Conservation (phyloP, 2,888 invertebrate genomes). For the Rhingia rostrata region DNA sequence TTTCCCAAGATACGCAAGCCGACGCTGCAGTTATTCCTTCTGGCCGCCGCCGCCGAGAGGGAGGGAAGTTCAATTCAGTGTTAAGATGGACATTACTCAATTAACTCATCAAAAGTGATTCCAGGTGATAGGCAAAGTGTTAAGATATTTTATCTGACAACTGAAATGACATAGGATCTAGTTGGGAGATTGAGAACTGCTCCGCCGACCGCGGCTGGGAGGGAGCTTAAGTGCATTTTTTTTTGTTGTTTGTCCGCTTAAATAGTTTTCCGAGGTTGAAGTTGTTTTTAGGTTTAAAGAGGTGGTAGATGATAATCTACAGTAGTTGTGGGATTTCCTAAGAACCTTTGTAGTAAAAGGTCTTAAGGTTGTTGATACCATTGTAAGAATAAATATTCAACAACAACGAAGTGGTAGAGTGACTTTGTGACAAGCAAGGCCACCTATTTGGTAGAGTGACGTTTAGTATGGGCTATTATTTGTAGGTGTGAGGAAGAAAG, state of each 20-base stretch:
- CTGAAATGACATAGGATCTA: slow-evolving; percentile 66
- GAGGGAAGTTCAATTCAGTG: slow-evolving; percentile 52
- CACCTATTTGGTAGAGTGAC: slow-evolving; percentile 33
- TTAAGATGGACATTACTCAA: slow-evolving; percentile 70
- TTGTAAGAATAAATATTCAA: slow-evolving; percentile 10
- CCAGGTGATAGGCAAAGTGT: slow-evolving; percentile 70
- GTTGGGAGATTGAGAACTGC: slow-evolving; percentile 5
- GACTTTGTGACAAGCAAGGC: slow-evolving; percentile 36
- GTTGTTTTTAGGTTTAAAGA: slow-evolving; percentile 16
- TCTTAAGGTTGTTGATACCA: slow-evolving; percentile 63
- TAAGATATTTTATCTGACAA: slow-evolving; percentile 72
- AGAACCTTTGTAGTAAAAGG: slow-evolving; percentile 59
- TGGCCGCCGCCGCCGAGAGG: neutral
- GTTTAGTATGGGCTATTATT: neutral
- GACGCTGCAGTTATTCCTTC: neutral
- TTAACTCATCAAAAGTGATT: slow-evolving; percentile 72
- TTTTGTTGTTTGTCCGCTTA: neutral
- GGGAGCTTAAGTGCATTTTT: slow-evolving; percentile 26
- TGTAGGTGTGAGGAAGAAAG: too few relatives aligned
- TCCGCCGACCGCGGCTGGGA: neutral
- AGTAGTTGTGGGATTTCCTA: slow-evolving; percentile 62
- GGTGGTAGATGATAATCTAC: slow-evolving; percentile 56
- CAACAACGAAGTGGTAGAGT: slow-evolving; percentile 9
- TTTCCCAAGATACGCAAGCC: slow-evolving; percentile 33
- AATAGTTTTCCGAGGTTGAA: neutral